These are phyloP conservation scores for Neuroscelio doddi DNA, from an alignment of 2,888 invertebrate genomes.

Conservation along the genomic window DNA sequence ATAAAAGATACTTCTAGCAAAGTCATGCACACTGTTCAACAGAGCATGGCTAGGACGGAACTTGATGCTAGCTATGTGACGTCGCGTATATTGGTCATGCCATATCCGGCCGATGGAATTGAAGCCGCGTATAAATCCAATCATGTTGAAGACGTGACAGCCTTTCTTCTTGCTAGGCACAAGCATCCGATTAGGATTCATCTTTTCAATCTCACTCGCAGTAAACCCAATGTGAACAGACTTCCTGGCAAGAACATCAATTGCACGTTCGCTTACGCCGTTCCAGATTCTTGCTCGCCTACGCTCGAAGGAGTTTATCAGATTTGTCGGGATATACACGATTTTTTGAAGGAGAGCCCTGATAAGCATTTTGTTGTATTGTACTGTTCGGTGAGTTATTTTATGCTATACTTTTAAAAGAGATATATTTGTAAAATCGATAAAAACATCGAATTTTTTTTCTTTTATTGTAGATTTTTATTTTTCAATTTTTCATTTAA, in stretches of 20 bases:
- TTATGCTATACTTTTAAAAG: background rate
- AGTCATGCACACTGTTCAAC: slow-evolving; percentile 97
- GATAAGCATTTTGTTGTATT: slow-evolving; percentile 84
- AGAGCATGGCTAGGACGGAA: slow-evolving; percentile 90
- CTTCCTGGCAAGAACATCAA: slow-evolving; percentile 77
- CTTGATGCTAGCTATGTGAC: slow-evolving; percentile 95
- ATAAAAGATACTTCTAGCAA: slow-evolving; percentile 96
- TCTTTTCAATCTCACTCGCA: slow-evolving; percentile 87
- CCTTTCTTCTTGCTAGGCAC: slow-evolving; percentile 85
- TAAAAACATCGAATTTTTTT: too few relatives aligned
- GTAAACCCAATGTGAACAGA: slow-evolving; percentile 73
- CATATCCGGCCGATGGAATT: slow-evolving; percentile 94
- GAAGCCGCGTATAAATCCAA: slow-evolving; percentile 95
- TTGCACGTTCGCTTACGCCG: slow-evolving; percentile 79
- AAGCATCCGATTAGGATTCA: slow-evolving; percentile 81
- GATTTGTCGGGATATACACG: slow-evolving; percentile 90
- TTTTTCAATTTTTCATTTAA: slow-evolving; percentile 14
- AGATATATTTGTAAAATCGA: too few relatives aligned
- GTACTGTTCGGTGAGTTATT: slow-evolving; percentile 83
- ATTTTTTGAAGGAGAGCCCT: slow-evolving; percentile 72
- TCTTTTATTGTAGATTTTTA: too few relatives aligned
- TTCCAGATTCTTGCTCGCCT: slow-evolving; percentile 81
- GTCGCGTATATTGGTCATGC: slow-evolving; percentile 93
- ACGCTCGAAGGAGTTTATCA: slow-evolving; percentile 86
- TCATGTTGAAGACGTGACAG: slow-evolving; percentile 92